Evolutionary conservation across 2,113 vertebrate genomes (phyloP).

Genomic region (Baryphthengus martii): DNA sequence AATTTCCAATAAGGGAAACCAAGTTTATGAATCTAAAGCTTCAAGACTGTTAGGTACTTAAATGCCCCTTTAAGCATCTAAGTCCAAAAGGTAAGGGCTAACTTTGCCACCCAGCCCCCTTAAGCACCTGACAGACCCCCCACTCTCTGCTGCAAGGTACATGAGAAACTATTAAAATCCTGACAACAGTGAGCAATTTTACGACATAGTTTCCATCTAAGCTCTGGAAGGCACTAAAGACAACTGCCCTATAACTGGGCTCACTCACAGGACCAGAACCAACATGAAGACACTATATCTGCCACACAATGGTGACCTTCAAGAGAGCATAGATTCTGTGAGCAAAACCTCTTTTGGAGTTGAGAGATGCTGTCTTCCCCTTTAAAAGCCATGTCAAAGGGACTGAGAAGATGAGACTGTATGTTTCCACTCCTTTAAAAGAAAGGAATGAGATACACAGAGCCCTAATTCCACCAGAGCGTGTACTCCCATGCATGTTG

Average conservation of each 20-base stretch:
- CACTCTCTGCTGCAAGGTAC: neutral
- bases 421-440: neutral
- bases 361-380: neutral
- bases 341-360: neutral
- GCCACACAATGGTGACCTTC: neutral
- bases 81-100: neutral
- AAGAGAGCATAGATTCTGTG: fast-evolving
- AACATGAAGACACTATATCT: neutral
- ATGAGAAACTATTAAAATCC: neutral
- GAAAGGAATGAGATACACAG: neutral
- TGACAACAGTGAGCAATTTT: neutral
- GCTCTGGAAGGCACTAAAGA: neutral
- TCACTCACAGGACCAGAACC: neutral
- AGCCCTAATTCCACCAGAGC: neutral
- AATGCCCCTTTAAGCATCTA: neutral
- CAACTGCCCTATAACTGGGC: no score
- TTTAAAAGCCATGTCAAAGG: fast-evolving
- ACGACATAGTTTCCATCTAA: neutral
- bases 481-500: neutral
- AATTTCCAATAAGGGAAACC: neutral
- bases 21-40: neutral
- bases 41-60: neutral
- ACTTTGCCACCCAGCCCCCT: neutral
- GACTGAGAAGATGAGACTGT: neutral
- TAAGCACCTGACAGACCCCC: neutral